phyloP scores from a whole-genome alignment of 2,113 vertebrate genomes.

The Rhodinocichla rosea region DNA sequence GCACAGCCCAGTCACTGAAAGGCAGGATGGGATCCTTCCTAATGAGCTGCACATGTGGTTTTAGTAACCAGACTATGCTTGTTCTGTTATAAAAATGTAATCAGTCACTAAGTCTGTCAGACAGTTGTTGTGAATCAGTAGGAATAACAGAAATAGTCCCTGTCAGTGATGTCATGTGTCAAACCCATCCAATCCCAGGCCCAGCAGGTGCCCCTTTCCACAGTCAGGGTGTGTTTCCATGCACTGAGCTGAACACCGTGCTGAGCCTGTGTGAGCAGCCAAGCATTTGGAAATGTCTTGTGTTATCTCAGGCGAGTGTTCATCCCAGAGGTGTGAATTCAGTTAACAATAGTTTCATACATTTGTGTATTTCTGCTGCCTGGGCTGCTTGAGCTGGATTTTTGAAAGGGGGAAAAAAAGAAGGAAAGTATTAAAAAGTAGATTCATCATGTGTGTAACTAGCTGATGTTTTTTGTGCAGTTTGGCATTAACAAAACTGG shows the following conservation, averaged over 20 bases:
- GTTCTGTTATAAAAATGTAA: neutral
- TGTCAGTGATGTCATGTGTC: neutral
- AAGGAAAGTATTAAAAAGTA: neutral
- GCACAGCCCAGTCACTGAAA: neutral
- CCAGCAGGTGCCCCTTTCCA: neutral
- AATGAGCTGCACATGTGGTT: neutral
- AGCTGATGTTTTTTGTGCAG: conserved; percentile 65
- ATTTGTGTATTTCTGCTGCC: neutral
- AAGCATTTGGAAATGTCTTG: neutral
- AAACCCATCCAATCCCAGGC: too few relatives aligned
- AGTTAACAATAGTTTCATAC: neutral
- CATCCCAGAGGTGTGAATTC: neutral
- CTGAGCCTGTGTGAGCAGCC: neutral
- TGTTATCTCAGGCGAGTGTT: neutral
- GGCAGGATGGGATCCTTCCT: neutral
- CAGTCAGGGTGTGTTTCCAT: neutral
- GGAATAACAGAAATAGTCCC: neutral
- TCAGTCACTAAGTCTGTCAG: neutral
- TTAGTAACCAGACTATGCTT: neutral
- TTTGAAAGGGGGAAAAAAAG: neutral
- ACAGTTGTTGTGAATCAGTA: neutral
- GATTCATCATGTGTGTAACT: neutral
- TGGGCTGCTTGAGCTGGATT: neutral
- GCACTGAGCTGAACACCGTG: neutral
- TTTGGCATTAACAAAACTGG: conserved; percentile 95